Percentiles rank a stretch among this genome's conserved stretches.
phyloP scores from a whole-genome alignment of 2,797 vertebrate genomes.

The Cheracebus regulus region DNA sequence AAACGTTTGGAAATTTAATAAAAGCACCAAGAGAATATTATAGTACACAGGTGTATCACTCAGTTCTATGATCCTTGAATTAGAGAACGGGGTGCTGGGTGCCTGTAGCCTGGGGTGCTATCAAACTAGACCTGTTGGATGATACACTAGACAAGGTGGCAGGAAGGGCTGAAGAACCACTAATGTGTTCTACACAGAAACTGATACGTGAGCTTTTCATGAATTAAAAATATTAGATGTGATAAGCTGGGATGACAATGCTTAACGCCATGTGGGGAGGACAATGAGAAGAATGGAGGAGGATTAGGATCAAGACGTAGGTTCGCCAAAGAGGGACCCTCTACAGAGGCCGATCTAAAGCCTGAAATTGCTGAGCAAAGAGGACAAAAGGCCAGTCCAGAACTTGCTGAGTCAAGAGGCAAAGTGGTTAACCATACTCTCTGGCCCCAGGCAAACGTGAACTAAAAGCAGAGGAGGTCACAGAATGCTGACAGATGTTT shows the following conservation, averaged over 20 bases:
- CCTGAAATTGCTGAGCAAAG: neutral
- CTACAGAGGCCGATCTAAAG: neutral
- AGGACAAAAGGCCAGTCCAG: neutral
- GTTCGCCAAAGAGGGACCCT: neutral
- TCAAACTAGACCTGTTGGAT: neutral
- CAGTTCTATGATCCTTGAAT: neutral
- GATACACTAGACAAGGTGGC: neutral
- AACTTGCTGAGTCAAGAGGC: neutral
- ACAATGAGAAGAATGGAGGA: neutral
- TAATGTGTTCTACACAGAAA: neutral
- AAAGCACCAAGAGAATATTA: neutral
- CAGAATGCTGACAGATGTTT: neutral
- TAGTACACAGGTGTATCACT: neutral
- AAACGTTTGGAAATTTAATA: conserved; percentile 4
- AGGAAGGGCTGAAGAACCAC: neutral
- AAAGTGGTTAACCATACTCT: neutral
- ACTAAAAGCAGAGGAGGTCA: neutral
- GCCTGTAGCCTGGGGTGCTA: neutral
- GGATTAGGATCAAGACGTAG: neutral
- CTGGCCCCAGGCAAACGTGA: neutral
- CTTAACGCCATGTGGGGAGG: neutral
- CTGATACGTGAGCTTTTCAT: neutral
- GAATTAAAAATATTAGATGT: neutral
- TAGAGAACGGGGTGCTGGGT: neutral
- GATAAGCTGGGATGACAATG: neutral